Evolutionary conservation across 2,888 invertebrate species (phyloP).

Genomic region (Rhagium mordax): DNA sequence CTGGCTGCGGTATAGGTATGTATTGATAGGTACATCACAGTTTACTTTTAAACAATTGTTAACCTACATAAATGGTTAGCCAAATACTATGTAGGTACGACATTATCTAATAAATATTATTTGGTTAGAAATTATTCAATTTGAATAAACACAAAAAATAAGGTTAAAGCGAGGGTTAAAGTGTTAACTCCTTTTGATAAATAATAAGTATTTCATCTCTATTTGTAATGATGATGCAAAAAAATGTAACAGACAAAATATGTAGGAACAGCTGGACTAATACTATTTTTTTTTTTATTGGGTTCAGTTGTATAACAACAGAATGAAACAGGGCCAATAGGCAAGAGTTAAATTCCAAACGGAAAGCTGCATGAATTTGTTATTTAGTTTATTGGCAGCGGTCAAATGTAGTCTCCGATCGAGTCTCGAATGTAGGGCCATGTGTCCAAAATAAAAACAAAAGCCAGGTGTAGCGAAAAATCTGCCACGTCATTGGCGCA

Average conservation of each 20-base stretch:
- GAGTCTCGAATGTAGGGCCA: conserved; percentile 1
- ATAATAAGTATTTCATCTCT: too few relatives aligned
- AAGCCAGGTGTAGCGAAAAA: conserved; percentile 25
- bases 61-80: conserved; percentile 51
- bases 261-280: background rate
- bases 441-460: conserved; percentile 28
- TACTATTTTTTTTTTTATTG: background rate
- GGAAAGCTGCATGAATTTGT: background rate
- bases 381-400: conserved; percentile 24
- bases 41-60: conserved; percentile 53
- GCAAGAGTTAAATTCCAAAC: conserved; percentile 4
- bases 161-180: conserved; percentile 44
- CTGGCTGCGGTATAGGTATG: conserved; percentile 51
- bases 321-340: conserved; percentile 27
- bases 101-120: conserved; percentile 47
- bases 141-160: conserved; percentile 47
- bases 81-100: conserved; percentile 50
- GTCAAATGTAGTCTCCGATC: conserved; percentile 1
- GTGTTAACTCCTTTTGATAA: background rate
- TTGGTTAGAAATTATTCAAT: conserved; percentile 49
- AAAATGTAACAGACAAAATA: background rate
- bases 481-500: background rate
- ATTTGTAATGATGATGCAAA: background rate
- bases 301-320: background rate
- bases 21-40: conserved; percentile 49